phyloP scores from a whole-genome alignment of 2,888 invertebrate species.

The Caenorhabditis sp. region DNA sequence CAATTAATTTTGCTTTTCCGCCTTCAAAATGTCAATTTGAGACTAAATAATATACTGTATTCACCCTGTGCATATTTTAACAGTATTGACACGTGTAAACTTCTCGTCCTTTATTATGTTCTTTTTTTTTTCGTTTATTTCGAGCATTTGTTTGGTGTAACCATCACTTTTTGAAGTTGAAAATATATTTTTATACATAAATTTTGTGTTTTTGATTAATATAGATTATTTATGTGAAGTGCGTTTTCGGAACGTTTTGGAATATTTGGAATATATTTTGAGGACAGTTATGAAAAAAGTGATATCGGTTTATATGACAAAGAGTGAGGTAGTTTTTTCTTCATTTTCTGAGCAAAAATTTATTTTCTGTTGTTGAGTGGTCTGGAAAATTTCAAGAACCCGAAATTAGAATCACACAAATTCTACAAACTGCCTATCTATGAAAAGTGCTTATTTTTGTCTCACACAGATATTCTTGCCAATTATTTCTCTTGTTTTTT shows the following conservation, averaged over 20 bases:
- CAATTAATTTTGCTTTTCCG: conserved; percentile 12
- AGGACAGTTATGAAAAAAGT: conserved; percentile 2
- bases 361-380: too few relatives aligned
- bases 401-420: too few relatives aligned
- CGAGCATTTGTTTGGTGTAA: too few relatives aligned
- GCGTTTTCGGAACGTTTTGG: background rate
- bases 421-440: too few relatives aligned
- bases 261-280: background rate
- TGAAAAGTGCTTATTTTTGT: too few relatives aligned
- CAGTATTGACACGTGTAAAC: background rate
- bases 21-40: background rate
- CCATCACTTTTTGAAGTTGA: background rate
- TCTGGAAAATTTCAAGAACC: too few relatives aligned
- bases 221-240: background rate
- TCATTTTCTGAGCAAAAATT: too few relatives aligned
- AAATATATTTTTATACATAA: background rate
- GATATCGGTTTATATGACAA: conserved; percentile 22
- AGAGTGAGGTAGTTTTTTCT: conserved; percentile 17
- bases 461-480: background rate
- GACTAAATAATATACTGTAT: background rate
- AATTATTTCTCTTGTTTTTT: background rate
- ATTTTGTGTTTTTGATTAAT: background rate
- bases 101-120: background rate
- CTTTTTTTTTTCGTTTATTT: background rate
- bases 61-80: background rate